Conservation (phyloP, 2,888 invertebrate genomes). For the Eupithecia subfuscata region DNA sequence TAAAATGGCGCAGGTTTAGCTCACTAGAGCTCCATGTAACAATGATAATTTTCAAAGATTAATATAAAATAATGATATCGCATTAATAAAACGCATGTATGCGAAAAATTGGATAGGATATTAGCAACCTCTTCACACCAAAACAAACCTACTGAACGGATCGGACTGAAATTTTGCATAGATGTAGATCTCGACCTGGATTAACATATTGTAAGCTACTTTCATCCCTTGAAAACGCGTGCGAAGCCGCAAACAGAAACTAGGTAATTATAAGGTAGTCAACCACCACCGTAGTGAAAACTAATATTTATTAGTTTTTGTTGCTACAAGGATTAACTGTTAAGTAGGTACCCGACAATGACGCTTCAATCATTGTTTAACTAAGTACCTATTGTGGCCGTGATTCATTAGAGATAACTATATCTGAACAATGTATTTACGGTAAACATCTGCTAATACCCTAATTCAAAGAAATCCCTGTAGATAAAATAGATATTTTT, state of each 20-base stretch:
- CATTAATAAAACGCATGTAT: too few species aligned
- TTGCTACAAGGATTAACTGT: neutral
- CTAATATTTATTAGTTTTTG: neutral
- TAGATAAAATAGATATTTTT: neutral
- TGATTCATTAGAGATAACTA: constrained; percentile 23
- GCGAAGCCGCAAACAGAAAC: too few species aligned
- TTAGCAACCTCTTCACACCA: too few species aligned
- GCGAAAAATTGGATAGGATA: too few species aligned
- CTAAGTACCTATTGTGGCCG: neutral
- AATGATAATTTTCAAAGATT: neutral
- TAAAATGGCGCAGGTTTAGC: neutral
- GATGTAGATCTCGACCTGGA: too few species aligned
- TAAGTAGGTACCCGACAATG: neutral
- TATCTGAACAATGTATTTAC: constrained; percentile 24
- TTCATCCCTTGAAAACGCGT: too few species aligned
- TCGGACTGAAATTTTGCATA: too few species aligned
- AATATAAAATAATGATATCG: too few species aligned
- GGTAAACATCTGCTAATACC: constrained; percentile 16
- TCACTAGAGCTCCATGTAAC: neutral
- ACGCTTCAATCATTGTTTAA: neutral
- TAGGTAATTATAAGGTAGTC: too few species aligned
- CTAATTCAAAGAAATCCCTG: constrained; percentile 20
- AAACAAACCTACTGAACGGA: too few species aligned
- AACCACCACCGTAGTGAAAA: too few species aligned
- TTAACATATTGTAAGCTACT: too few species aligned